phyloP scores from a whole-genome alignment of 2,113 vertebrate genomes.

The Anthoscopus minutus region DNA sequence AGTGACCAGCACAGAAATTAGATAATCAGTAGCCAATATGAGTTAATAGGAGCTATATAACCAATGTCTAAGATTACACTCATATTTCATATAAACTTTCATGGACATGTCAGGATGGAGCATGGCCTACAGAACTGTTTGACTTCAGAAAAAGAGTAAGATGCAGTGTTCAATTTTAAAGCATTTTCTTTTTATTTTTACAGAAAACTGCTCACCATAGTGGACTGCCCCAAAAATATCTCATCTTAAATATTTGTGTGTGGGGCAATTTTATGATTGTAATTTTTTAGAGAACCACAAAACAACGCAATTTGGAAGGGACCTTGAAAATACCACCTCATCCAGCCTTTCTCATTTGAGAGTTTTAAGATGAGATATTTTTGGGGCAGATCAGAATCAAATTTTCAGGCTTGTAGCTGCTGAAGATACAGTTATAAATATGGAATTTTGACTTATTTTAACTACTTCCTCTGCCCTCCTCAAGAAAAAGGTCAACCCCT shows the following conservation, averaged over 20 bases:
- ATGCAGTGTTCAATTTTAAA: neutral
- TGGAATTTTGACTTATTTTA: neutral
- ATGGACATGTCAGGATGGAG: neutral
- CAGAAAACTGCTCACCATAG: neutral
- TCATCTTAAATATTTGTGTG: too few relatives aligned
- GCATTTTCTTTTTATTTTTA: neutral
- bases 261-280: too few relatives aligned
- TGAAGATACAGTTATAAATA: neutral
- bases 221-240: neutral
- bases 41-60: constrained; percentile 18
- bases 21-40: constrained; percentile 5
- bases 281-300: too few relatives aligned
- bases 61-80: neutral
- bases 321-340: too few relatives aligned
- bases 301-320: too few relatives aligned
- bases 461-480: neutral
- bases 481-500: neutral
- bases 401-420: neutral
- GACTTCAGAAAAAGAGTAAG: neutral
- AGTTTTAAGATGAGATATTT: too few relatives aligned
- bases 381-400: neutral
- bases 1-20: constrained; percentile 35
- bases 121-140: neutral
- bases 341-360: too few relatives aligned
- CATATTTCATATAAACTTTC: constrained; percentile 21